phyloP scores from a whole-genome alignment of 2,888 invertebrate species.

The Leucozona laternaria region DNA sequence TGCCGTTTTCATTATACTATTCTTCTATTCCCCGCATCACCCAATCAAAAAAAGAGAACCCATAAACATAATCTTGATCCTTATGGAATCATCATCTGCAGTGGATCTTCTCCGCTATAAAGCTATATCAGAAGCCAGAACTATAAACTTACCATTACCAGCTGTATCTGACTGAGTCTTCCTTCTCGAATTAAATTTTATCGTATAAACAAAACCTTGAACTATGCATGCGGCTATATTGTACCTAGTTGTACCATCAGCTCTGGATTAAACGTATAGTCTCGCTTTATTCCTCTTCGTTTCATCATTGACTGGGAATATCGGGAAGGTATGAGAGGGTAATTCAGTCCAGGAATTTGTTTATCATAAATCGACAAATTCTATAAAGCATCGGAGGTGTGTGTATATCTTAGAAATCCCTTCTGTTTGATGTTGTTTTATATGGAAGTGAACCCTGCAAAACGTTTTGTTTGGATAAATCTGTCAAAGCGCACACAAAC shows the following conservation, averaged over 20 bases:
- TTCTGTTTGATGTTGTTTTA: conserved; percentile 42
- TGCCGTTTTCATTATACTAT: conserved; percentile 41
- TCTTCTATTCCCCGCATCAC: conserved; percentile 4
- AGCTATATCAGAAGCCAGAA: conserved; percentile 18
- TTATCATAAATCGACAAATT: conserved; percentile 61
- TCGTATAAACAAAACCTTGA: conserved; percentile 70
- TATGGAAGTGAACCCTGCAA: background rate
- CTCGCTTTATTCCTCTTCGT: background rate
- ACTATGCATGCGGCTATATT: conserved; percentile 20
- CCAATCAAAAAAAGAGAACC: background rate
- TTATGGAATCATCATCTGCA: conserved; percentile 9
- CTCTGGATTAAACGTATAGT: background rate
- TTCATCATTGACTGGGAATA: background rate
- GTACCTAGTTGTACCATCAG: background rate
- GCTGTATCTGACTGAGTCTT: conserved; percentile 14
- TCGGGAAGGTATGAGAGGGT: conserved; percentile 34
- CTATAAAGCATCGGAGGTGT: conserved; percentile 31
- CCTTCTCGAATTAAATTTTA: conserved; percentile 54
- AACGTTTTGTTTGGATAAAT: conserved; percentile 58
- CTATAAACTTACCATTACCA: conserved; percentile 47
- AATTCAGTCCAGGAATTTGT: conserved; percentile 56
- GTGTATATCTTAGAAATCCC: conserved; percentile 1
- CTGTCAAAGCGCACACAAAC: conserved; percentile 58
- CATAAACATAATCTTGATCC: conserved; percentile 26
- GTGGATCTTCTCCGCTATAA: background rate